Base-by-base conservation (phyloP, 1,140 invertebrate genomes). In the Chymomyza costata region DNA sequence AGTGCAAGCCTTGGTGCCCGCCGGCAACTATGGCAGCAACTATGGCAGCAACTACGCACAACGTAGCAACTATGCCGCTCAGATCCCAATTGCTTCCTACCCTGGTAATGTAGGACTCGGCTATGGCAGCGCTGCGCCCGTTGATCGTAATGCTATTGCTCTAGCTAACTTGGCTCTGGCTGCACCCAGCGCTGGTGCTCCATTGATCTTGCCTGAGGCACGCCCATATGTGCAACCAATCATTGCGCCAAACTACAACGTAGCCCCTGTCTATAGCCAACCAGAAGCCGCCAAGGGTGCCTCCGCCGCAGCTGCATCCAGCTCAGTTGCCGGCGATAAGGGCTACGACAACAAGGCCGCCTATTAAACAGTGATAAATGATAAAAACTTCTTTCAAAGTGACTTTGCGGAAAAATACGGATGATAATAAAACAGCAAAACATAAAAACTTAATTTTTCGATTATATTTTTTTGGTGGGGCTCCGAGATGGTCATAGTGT, bases 301-400 rank as follows among this genome's bases (percentile, higher is more conserved):
- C n/a, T 66, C 62, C 0, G 71, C 71, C 5, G 71, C 71, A 1
- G 71, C 71, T 30, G 71, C 71, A 6, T 62, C 71, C 51, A 54
- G 65, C 47, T 70, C 71, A 15, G 71, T 76, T n/a, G 50, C 71
- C 17, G 65, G 52, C 53, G 43, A 53, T 31, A 43, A 62, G 31
- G 65, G 18, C 10, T 46, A 49, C 48, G 21, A 18, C 41, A 21
- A 40, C 30, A 71, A 30, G 44, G 34, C 50, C 39, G 39, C 14
- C 53, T 76, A 76, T 31, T 76, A 66, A 76, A 51, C 71, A 76
- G 71, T 76, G 71, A 74, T 25, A 47, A 13, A 18, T 14, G 14
- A 21, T 6, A 44, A 43, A 21, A 37, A 40, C 55, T 55, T 3
- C 21, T 8, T n/a, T n/a, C n/a, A n/a, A n/a, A n/a, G 8, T 0